Conservation (phyloP, 1,140 invertebrate species). For the Ridgeia piscesae region DNA sequence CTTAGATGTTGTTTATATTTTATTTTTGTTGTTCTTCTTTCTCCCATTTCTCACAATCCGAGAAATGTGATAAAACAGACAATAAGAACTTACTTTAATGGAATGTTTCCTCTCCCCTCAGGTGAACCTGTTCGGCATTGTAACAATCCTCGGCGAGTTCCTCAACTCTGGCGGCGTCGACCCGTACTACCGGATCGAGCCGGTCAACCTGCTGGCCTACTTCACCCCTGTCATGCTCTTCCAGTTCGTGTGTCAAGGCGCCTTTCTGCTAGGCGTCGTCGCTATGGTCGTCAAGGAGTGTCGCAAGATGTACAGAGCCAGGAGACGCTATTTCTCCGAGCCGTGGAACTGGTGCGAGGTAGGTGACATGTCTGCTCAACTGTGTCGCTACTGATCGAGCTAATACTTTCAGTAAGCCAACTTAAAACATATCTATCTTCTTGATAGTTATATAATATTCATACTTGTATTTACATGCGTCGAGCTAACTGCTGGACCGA, state of each 20-base stretch:
- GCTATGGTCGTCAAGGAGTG: constrained; percentile 61
- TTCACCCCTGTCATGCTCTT: constrained; percentile 46
- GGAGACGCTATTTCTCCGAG: constrained; percentile 50
- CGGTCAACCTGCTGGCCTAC: constrained; percentile 51
- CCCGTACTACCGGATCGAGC: constrained; percentile 61
- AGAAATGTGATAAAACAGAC: neutral
- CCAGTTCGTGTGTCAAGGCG: constrained; percentile 47
- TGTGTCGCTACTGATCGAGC: neutral
- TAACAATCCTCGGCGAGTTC: constrained; percentile 62
- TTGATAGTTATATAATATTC: constrained; percentile 17
- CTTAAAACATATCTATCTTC: neutral
- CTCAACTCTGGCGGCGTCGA: constrained; percentile 60
- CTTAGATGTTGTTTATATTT: too few species aligned
- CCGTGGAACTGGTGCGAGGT: constrained; percentile 60
- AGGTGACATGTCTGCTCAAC: neutral
- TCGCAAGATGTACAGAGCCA: constrained; percentile 35
- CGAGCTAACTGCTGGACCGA: too few species aligned
- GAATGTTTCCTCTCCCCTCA: neutral
- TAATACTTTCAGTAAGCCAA: neutral
- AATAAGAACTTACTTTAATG: neutral
- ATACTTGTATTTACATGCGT: neutral
- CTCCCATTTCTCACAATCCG: constrained; percentile 6
- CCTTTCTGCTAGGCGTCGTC: constrained; percentile 54
- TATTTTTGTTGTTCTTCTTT: too few species aligned
- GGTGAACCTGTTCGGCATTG: constrained; percentile 60